Evolutionary conservation across 2,888 invertebrate species (phyloP).

Genomic region (Xanthia icteritia): DNA sequence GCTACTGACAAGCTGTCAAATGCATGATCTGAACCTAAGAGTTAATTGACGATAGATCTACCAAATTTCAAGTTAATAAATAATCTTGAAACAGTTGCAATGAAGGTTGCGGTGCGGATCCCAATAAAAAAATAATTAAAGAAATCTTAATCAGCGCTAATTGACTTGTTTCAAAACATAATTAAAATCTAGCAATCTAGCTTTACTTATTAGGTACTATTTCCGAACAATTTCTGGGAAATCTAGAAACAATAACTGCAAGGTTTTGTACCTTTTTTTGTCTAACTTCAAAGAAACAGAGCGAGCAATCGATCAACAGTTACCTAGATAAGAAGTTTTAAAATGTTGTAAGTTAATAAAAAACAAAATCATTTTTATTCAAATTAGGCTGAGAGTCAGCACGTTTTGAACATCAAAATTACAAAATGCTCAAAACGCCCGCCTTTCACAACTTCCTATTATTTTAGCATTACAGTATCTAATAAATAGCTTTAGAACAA

Average conservation of each 20-base stretch:
- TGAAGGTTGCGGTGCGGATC: not conserved
- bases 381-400: not conserved
- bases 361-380: not conserved
- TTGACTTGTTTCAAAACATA: conserved; percentile 34
- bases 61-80: not conserved
- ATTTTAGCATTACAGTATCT: not conserved
- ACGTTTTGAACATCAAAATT: not conserved
- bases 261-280: conserved; percentile 31
- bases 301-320: not conserved
- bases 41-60: not conserved
- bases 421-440: not conserved
- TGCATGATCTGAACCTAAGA: conserved; percentile 13
- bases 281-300: conserved; percentile 5
- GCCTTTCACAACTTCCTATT: not conserved
- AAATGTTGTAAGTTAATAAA: not conserved
- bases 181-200: conserved; percentile 34
- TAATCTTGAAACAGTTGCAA: not conserved
- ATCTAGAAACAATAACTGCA: conserved; percentile 26
- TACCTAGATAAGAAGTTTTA: not conserved
- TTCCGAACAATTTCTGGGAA: conserved; percentile 13
- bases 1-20: conserved; percentile 38
- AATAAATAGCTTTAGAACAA: not conserved
- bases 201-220: not conserved
- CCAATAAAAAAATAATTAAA: not conserved
- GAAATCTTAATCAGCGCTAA: conserved; percentile 50